These are phyloP conservation scores for Calvadosia cruxmelitensis DNA, from an alignment of 30 jellyfish, hydroid and myxozoan species.

Conservation along the genomic window DNA sequence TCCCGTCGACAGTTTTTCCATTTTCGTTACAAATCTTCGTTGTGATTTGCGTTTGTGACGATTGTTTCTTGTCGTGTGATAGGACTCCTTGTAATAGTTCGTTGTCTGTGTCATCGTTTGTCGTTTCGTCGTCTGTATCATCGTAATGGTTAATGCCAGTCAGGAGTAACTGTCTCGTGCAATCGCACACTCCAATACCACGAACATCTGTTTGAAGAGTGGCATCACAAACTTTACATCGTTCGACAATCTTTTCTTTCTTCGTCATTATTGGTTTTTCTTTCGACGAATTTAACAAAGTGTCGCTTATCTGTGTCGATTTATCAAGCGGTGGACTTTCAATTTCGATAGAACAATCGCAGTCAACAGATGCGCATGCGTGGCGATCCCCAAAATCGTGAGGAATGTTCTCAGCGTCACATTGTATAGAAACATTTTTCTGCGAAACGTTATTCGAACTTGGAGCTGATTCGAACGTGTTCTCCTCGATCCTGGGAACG, in stretches of 20 bases:
- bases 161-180: not conserved
- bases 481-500: not conserved
- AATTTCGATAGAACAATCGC: not conserved
- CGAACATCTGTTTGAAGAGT: not conserved
- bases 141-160: not conserved
- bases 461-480: not conserved
- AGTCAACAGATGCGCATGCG: not conserved
- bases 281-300: not conserved
- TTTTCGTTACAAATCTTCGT: not conserved
- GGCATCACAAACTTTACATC: not conserved
- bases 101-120: not conserved
- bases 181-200: not conserved
- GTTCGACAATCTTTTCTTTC: not conserved
- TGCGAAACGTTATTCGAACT: too few species aligned
- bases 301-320: constrained; percentile 22
- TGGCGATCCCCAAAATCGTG: not conserved
- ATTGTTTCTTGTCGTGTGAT: not conserved
- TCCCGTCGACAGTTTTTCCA: not conserved
- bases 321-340: constrained; percentile 12
- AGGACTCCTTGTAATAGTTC: not conserved
- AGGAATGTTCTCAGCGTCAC: not conserved
- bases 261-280: not conserved
- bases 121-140: not conserved
- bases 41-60: not conserved
- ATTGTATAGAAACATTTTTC: not conserved